Evolutionary conservation across 2,888 invertebrate species (phyloP).

Genomic region (Malthinus flaveolus): DNA sequence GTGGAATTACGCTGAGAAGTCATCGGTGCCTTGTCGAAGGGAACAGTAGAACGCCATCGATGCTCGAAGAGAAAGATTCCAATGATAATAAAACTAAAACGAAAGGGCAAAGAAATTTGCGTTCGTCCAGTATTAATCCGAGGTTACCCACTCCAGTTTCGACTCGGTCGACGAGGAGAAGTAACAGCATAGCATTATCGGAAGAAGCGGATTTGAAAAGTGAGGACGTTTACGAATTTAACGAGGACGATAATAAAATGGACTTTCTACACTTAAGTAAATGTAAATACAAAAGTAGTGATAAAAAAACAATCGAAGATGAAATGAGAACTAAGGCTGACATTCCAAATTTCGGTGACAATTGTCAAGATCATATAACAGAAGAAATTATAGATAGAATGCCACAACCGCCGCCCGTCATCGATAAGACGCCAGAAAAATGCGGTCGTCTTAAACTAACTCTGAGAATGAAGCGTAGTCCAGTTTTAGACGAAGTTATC

Average conservation of each 20-base stretch:
- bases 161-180: slow-evolving; percentile 33
- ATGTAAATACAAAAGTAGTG: slow-evolving; percentile 38
- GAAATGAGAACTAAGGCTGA: slow-evolving; percentile 42
- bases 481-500: slow-evolving; percentile 81
- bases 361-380: slow-evolving; percentile 2
- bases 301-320: slow-evolving; percentile 26
- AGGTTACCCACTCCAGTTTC: slow-evolving; percentile 30
- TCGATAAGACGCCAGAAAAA: slow-evolving; percentile 46
- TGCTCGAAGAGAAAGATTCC: neutral
- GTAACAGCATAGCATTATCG: slow-evolving; percentile 36
- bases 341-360: slow-evolving; percentile 7
- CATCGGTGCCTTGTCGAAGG: slow-evolving; percentile 56
- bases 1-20: slow-evolving; percentile 65
- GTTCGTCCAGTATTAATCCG: slow-evolving; percentile 5
- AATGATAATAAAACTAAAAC: slow-evolving; percentile 6
- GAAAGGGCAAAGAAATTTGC: slow-evolving; percentile 14
- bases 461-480: slow-evolving; percentile 84
- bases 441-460: slow-evolving; percentile 72
- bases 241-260: slow-evolving; percentile 53
- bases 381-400: slow-evolving; percentile 17
- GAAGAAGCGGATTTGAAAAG: slow-evolving; percentile 31
- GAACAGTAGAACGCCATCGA: neutral
- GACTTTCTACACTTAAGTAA: slow-evolving; percentile 39
- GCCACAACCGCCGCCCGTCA: slow-evolving; percentile 28
- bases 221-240: slow-evolving; percentile 60